Evolutionary conservation across 2,888 invertebrate genomes (phyloP).

Genomic region (Stenichneumon culpator): DNA sequence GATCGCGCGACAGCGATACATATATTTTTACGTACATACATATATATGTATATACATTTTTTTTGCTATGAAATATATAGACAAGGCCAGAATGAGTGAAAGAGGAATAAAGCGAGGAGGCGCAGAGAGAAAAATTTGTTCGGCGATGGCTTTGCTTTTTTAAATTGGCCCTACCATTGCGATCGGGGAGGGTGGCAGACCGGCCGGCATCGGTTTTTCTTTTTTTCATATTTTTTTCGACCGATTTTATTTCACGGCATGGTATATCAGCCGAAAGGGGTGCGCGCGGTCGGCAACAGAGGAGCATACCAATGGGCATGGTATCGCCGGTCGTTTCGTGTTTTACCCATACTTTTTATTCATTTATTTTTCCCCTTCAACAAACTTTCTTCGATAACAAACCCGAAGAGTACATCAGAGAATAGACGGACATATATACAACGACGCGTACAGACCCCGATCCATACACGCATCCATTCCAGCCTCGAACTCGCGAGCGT

Average conservation of each 20-base stretch:
- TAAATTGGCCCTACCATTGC: slow-evolving; percentile 69
- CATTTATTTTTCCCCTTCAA: slow-evolving; percentile 41
- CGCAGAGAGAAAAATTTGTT: slow-evolving; percentile 19
- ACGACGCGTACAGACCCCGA: not conserved
- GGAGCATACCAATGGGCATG: slow-evolving; percentile 63
- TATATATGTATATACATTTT: slow-evolving; percentile 14
- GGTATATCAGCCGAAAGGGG: slow-evolving; percentile 74
- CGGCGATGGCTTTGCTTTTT: slow-evolving; percentile 70
- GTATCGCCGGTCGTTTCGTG: slow-evolving; percentile 59
- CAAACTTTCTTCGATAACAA: slow-evolving; percentile 65
- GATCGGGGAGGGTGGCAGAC: slow-evolving; percentile 43
- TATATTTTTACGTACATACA: slow-evolving; percentile 1
- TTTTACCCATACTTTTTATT: slow-evolving; percentile 62
- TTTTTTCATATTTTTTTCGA: slow-evolving; percentile 46
- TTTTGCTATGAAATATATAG: slow-evolving; percentile 42
- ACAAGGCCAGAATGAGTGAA: slow-evolving; percentile 25
- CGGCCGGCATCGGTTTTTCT: slow-evolving; percentile 57
- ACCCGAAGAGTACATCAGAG: slow-evolving; percentile 52
- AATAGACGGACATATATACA: not conserved
- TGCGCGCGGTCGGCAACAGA: slow-evolving; percentile 61
- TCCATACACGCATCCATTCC: not conserved
- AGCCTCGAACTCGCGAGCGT: not conserved
- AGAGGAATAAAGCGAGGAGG: slow-evolving; percentile 6
- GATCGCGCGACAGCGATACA: slow-evolving; percentile 9
- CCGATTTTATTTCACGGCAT: slow-evolving; percentile 69